These are phyloP conservation scores for Pithys albifrons DNA, from an alignment of 2,113 vertebrate genomes.

Conservation along the genomic window DNA sequence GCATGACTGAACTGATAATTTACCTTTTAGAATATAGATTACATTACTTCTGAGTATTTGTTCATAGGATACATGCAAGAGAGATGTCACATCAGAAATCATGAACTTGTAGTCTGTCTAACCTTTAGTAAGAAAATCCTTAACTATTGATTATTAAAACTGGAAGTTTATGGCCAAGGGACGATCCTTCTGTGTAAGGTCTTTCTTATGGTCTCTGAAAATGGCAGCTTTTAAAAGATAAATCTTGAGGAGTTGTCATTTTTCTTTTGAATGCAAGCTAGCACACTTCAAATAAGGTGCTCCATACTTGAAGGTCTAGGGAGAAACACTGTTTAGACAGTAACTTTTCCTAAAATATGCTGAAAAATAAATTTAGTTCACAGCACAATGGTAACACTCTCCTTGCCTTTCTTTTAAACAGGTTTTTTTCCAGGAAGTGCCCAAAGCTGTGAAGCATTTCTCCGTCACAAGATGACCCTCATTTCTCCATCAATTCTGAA, in stretches of 20 bases:
- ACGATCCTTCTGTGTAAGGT: not conserved
- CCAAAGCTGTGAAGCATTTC: slow-evolving; percentile 95
- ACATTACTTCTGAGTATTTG: not conserved
- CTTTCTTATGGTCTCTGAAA: not conserved
- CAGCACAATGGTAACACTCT: not conserved
- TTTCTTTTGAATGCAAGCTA: not conserved
- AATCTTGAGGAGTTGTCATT: not conserved
- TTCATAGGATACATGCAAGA: not conserved
- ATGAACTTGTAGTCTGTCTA: not conserved
- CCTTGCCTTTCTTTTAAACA: slow-evolving; percentile 57
- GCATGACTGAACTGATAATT: not conserved
- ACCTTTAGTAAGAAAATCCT: not conserved
- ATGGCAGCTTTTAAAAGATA: not conserved
- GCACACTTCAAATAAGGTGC: not conserved
- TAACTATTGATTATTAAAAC: not conserved
- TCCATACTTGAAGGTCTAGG: not conserved
- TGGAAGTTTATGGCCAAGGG: not conserved
- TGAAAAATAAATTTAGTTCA: not conserved
- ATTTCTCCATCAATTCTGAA: slow-evolving; percentile 96
- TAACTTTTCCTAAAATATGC: not conserved
- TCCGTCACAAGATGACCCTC: slow-evolving; percentile 98
- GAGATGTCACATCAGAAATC: not conserved
- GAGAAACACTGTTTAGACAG: not conserved
- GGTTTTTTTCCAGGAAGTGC: slow-evolving; percentile 99
- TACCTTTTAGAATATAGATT: not conserved